Evolutionary conservation across 1,140 invertebrate species (phyloP), one percentile per base, ranked within the genome.

Genomic region (Heliothis virescens): DNA sequence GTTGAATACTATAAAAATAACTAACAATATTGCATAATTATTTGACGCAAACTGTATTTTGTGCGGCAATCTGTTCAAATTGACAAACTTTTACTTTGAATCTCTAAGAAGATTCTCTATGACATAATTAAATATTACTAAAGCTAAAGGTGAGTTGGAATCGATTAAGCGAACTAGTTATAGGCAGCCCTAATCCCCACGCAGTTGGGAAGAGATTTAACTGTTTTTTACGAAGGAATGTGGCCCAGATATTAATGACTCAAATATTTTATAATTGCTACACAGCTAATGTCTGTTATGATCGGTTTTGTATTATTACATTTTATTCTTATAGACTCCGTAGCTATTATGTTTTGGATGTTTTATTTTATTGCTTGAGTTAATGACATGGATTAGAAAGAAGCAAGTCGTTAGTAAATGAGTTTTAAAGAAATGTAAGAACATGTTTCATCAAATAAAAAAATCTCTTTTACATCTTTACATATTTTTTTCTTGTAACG

Each of bases 171-270:
- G 5, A 53, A 53, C 52, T n/a, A 34, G 29, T 34, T 41, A 15
- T 4, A 16, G 9, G 0, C 60, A 53, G 26, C 60, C 74, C 60
- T 76, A 65, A 59, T 29, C 57, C 2, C 7, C 48, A 52, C 0
- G 15, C 1, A 57, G 4, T 52, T 18, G 73, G 21, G 26, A 53
- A 11, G 21, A 50, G 74, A 10, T 63, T 47, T 15, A 75, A 62
- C 41, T 47, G 21, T 75, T 53, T 50, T 63, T 52, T 13, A 7
- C 5, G 5, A 65, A n/a, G 48, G 74, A 65, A 76, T 76, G 74
- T 65, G 60, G 74, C 16, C 59, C 74, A 76, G 59, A 41, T 76
- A 76, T 76, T 65, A 76, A 76, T 65, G 74, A 65, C 2, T 63
- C 18, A 41, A 76, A 76, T 76, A 76, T 76, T 53, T 63, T 62